Evolutionary conservation across 2,113 vertebrate species (phyloP), one percentile per base, ranked within the genome.

Genomic region (Stictonetta naevosa): DNA sequence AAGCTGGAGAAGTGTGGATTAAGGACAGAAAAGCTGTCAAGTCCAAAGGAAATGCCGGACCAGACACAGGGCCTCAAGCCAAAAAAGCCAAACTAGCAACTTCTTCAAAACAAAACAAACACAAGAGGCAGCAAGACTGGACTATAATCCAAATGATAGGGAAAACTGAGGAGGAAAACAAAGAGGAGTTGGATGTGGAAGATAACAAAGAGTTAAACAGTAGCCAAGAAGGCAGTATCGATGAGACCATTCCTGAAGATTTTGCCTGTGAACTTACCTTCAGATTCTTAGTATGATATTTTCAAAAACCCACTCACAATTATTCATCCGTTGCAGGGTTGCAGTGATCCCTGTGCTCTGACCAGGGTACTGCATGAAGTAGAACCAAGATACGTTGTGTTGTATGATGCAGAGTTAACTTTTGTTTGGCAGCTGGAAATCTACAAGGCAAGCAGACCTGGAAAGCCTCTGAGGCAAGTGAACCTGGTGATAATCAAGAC

Each of bases 381-480:
- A 23, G 99, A 99, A 33, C 99, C 99, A 10, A 97, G 98, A 95
- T 99, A 99, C 0, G 98, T 99, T 31, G 98, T 99, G 33, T 78
- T 99, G 8, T 99, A 99, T 2, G 99, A 99, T 3, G 98, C 99
- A 1, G 99, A 99, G 14, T 95, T 99, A 20, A 98, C 98, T 7
- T 99, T 99, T 20, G 99, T 99, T 5, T 98, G 99, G 13, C 99
- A 99, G 97, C 98, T 99, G 93, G 99, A 99, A 95, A 97, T 99
- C 89, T 99, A 99, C 96, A 99, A 99, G 96, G 99, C 99, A 8
- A 98, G 98, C 93, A 98, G 98, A 71, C 98, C 99, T 1, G 99
- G 99, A 42, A 99, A 98, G 83, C 97, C 98, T 5, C 97, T 99
- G 40, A 98, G 99, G 99, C 98, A 98, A 95, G 97, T 98, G 85